These are phyloP conservation scores for Erebia epiphron DNA, from an alignment of 2,888 invertebrate genomes.

Conservation along the genomic window DNA sequence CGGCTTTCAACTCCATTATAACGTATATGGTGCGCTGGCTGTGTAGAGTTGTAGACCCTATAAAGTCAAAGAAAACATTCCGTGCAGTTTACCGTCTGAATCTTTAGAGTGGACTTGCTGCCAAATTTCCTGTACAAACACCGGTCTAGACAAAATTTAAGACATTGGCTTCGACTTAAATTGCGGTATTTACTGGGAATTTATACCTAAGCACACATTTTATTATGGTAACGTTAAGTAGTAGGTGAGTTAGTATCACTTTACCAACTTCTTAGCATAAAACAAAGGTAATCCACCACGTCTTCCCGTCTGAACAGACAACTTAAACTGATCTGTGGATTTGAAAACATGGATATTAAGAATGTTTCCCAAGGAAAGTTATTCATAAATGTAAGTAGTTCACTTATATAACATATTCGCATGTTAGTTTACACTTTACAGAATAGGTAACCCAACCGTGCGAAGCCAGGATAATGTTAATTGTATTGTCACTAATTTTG, in stretches of 20 bases:
- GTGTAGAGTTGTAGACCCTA: conserved; percentile 19
- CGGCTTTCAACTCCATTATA: conserved; percentile 28
- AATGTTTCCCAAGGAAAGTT: too few relatives aligned
- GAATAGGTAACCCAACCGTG: too few relatives aligned
- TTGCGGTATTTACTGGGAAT: conserved; percentile 19
- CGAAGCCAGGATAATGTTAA: too few relatives aligned
- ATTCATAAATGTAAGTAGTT: too few relatives aligned
- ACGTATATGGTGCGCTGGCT: conserved; percentile 26
- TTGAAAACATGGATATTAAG: too few relatives aligned
- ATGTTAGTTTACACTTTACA: too few relatives aligned
- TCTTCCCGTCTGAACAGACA: too few relatives aligned
- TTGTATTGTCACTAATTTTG: too few relatives aligned
- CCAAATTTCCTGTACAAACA: conserved; percentile 36
- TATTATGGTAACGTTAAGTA: background rate
- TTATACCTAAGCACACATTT: background rate
- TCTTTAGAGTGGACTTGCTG: conserved; percentile 34
- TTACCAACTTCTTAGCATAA: too few relatives aligned
- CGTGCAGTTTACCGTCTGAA: conserved; percentile 34
- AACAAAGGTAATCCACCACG: too few relatives aligned
- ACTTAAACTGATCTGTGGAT: too few relatives aligned
- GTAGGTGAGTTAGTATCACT: background rate
- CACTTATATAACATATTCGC: too few relatives aligned
- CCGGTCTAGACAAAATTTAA: conserved; percentile 35
- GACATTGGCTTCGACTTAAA: conserved; percentile 19
- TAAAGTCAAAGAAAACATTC: conserved; percentile 35